Evolutionary conservation across 2,113 vertebrate genomes (phyloP), one percentile per base, ranked within the genome.

Genomic region (Lota lota): DNA sequence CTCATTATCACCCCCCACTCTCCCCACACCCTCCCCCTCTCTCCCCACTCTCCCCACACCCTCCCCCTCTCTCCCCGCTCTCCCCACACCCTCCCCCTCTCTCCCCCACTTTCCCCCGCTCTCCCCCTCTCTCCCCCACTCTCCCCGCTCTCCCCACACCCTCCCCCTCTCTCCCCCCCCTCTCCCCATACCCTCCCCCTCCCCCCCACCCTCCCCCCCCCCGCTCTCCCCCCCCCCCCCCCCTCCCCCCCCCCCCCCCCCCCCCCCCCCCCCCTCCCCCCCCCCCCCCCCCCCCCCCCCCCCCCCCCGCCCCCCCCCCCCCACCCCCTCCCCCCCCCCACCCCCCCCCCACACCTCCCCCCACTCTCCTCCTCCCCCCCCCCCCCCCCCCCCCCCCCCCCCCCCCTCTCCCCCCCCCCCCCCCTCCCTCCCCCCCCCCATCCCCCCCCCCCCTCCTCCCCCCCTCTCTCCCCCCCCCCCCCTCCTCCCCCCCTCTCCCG

Each of bases 1-100:
- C 36, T 40, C 36, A 76, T 63, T 69, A 20, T 71, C 74, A 67
- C 64, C 63, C 18, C 72, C 73, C 53, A 73, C 63, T 76, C 69
- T 66, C 73, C 72, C 57, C 47, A 61, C 21, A 8, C 61, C 47
- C 17, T 17, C 36, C 20, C 6, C 11, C 22, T 20, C 61, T 56
- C 47, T 59, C 68, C 54, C 67, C 20, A n/a, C n/a, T n/a, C n/a
- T n/a, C n/a, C n/a, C n/a, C n/a, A n/a, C n/a, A n/a, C n/a, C n/a
- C n/a, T n/a, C n/a, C n/a, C n/a, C n/a, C n/a, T n/a, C n/a, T n/a
- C n/a, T n/a, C n/a, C n/a, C n/a, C n/a, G n/a, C n/a, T 22, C 36
- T 40, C 8, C 28, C 16, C 54, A n/a, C 11, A 16, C 63, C 17
- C 22, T n/a, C n/a, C n/a, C n/a, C n/a, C 67, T 61, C 24, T 22